These are phyloP conservation scores for Chromis chromis DNA, from an alignment of 2,797 vertebrate genomes.

Conservation along the genomic window DNA sequence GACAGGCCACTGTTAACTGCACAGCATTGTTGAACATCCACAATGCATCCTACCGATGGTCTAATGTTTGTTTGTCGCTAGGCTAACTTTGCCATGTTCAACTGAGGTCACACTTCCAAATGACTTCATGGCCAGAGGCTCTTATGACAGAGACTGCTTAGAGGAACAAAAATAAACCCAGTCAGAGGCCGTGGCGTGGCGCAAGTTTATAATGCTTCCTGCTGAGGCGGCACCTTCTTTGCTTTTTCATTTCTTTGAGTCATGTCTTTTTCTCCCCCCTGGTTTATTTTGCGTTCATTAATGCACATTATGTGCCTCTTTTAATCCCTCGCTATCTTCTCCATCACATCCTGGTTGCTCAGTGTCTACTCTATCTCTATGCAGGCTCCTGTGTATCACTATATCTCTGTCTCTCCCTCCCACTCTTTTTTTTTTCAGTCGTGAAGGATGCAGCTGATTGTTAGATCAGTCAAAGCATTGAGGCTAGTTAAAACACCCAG, in stretches of 20 bases:
- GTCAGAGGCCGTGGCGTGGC: constrained; percentile 20
- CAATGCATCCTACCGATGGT: constrained; percentile 12
- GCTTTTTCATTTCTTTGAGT: constrained; percentile 41
- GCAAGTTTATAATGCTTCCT: constrained; percentile 21
- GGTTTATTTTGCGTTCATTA: constrained; percentile 53
- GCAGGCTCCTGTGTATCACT: constrained; percentile 42
- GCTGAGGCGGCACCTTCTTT: constrained; percentile 25
- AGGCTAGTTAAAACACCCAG: constrained; percentile 63
- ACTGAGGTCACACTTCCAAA: constrained; percentile 4
- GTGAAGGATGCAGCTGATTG: constrained; percentile 59
- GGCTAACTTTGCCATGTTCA: constrained; percentile 27
- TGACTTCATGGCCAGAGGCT: constrained; percentile 11
- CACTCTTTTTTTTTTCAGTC: constrained; percentile 19
- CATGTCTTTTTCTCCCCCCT: not conserved
- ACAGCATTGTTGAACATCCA: constrained; percentile 44
- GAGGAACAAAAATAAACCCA: constrained; percentile 40
- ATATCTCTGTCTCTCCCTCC: constrained; percentile 40
- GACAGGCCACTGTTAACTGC: constrained; percentile 55
- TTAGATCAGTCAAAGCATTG: constrained; percentile 58
- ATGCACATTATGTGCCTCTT: constrained; percentile 58
- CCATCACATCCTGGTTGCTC: constrained; percentile 49
- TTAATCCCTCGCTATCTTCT: constrained; percentile 63
- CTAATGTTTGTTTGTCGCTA: constrained; percentile 28
- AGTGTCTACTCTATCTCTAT: constrained; percentile 37
- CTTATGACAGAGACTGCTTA: constrained; percentile 39